Evolutionary conservation across 2,113 vertebrate genomes (phyloP).

Genomic region (Lampris megalopsis): DNA sequence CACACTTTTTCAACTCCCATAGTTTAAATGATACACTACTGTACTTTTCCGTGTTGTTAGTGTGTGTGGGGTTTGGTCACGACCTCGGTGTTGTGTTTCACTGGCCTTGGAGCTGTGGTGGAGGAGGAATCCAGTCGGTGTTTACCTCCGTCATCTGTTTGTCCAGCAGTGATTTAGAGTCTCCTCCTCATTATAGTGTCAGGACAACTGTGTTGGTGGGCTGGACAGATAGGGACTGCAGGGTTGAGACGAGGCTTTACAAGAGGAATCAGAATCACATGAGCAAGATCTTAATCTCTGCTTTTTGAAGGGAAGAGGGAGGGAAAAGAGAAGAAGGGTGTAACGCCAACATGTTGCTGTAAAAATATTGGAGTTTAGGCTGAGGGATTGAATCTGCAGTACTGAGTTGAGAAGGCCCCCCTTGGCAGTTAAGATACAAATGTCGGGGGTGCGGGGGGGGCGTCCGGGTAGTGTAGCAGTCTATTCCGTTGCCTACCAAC

Average conservation of each 20-base stretch:
- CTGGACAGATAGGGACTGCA: neutral
- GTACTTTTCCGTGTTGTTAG: too few relatives aligned
- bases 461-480: too few relatives aligned
- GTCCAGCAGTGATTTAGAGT: slow-evolving; percentile 36
- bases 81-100: neutral
- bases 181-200: slow-evolving; percentile 11
- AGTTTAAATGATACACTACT: too few relatives aligned
- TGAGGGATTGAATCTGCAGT: neutral
- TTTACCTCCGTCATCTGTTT: slow-evolving; percentile 36
- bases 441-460: too few relatives aligned
- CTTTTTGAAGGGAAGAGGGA: neutral
- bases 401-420: neutral
- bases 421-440: too few relatives aligned
- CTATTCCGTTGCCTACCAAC: too few relatives aligned
- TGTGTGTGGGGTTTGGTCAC: too few relatives aligned
- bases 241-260: slow-evolving; percentile 13
- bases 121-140: neutral
- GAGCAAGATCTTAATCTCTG: neutral
- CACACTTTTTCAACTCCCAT: too few relatives aligned
- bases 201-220: slow-evolving; percentile 27
- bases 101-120: neutral
- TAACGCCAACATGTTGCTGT: neutral
- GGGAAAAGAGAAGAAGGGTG: neutral
- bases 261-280: neutral
- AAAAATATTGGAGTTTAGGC: neutral